phyloP scores from a whole-genome alignment of 2,797 vertebrate species.

The Anolis apletophallus region DNA sequence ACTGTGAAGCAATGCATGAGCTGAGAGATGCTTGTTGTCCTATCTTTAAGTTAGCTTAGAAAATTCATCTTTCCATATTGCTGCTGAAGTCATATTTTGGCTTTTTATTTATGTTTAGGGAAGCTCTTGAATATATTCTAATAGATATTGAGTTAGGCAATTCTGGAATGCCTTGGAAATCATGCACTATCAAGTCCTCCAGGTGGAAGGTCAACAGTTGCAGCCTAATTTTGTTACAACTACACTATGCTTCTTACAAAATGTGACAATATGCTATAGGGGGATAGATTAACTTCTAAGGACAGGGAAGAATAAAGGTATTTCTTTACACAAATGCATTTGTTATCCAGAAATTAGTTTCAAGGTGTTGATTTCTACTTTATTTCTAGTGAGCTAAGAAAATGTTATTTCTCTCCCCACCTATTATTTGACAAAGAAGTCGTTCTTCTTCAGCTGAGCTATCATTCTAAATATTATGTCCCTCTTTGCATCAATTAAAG shows the following conservation, averaged over 20 bases:
- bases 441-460: neutral
- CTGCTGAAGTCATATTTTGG: neutral
- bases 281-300: constrained; percentile 57
- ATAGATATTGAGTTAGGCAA: neutral
- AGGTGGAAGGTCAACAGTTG: constrained; percentile 46
- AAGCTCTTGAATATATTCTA: neutral
- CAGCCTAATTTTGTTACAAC: constrained; percentile 64
- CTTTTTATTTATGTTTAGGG: constrained; percentile 1
- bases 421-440: neutral
- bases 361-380: no score
- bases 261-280: constrained; percentile 28
- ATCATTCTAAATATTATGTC: neutral
- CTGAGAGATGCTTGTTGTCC: neutral
- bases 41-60: no score
- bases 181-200: neutral
- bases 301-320: constrained; percentile 31
- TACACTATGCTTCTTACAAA: constrained; percentile 57
- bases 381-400: no score
- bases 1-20: neutral
- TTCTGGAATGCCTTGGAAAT: neutral
- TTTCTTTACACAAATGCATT: no score
- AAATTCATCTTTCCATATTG: neutral
- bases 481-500: no score
- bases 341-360: no score
- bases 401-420: neutral